Percentiles rank a stretch among this genome's conserved stretches.
Conservation (phyloP, 2,797 vertebrate genomes). For the Myripristis murdjan region DNA sequence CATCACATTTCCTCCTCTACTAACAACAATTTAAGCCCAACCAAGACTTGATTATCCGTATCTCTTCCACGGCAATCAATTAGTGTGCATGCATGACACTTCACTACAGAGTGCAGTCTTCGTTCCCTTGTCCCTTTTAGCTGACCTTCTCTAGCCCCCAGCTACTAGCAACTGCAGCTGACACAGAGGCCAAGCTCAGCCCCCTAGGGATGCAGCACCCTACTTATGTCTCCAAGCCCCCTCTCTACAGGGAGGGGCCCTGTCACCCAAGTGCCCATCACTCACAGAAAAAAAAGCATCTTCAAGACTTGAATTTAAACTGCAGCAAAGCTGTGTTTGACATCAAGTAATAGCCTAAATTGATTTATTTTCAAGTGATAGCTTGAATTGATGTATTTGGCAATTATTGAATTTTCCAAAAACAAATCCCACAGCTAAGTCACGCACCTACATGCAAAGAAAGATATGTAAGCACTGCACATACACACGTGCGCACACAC, state of each 20-base stretch:
- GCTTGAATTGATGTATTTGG: too few species aligned
- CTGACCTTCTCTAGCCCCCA: conserved; percentile 42
- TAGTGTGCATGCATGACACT: conserved; percentile 28
- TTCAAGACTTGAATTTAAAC: neutral
- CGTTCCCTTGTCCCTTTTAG: conserved; percentile 37
- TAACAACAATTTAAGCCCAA: conserved; percentile 41
- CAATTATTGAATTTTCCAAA: neutral
- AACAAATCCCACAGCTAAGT: neutral
- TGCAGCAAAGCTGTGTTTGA: neutral
- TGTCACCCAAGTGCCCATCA: conserved; percentile 36
- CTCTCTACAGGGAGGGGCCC: conserved; percentile 4
- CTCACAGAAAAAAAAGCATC: conserved; percentile 15
- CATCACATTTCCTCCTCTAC: neutral
- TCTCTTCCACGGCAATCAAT: conserved; percentile 32
- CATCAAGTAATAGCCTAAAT: neutral
- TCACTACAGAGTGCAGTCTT: conserved; percentile 28
- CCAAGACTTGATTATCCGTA: conserved; percentile 33
- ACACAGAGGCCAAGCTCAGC: conserved; percentile 59
- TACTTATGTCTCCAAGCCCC: conserved; percentile 43
- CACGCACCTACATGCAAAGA: neutral
- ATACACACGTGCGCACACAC: too few species aligned
- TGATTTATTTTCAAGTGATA: neutral
- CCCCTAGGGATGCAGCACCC: conserved; percentile 55
- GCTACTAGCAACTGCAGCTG: conserved; percentile 65
- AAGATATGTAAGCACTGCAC: neutral